Evolutionary conservation across 2,888 invertebrate species (phyloP).

Genomic region (Nezara viridula): DNA sequence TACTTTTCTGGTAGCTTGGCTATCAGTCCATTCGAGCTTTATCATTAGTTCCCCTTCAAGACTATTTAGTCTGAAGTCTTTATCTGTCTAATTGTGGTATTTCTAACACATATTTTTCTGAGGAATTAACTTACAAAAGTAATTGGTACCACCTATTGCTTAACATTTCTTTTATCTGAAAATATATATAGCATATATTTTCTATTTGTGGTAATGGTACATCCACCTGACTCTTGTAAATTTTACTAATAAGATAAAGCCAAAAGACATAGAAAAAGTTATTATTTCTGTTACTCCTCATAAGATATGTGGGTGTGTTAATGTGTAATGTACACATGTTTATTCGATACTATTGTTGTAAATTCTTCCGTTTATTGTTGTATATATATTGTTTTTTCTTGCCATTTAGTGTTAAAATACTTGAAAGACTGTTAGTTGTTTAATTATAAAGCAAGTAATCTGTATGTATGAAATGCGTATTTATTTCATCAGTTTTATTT

Average conservation of each 20-base stretch:
- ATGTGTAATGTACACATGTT: neutral
- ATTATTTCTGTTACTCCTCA: neutral
- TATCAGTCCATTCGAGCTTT: too few relatives aligned
- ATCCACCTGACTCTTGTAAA: neutral
- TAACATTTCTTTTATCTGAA: too few relatives aligned
- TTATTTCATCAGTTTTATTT: neutral
- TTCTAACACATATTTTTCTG: too few relatives aligned
- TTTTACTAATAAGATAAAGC: neutral
- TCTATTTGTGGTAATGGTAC: too few relatives aligned
- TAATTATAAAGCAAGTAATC: neutral
- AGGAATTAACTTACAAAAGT: too few relatives aligned
- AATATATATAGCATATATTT: too few relatives aligned
- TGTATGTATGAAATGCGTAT: neutral
- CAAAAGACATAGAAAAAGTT: neutral
- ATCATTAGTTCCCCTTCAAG: too few relatives aligned
- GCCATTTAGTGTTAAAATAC: neutral
- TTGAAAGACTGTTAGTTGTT: slow-evolving; percentile 6
- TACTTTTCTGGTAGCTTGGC: too few relatives aligned
- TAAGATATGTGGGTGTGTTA: neutral
- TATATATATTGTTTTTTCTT: neutral
- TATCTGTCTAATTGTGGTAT: too few relatives aligned
- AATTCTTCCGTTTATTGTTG: neutral
- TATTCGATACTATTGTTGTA: neutral
- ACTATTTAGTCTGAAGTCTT: too few relatives aligned
- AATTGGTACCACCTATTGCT: too few relatives aligned